Conservation (phyloP, 1,140 invertebrate species). For the roundworm (Caenorhabditis elegans) region WBcel235 BX284603.4:6413501-6414000, state of each 20-base stretch:
- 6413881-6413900: no score
- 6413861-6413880: constrained; percentile 60
- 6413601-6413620: constrained; percentile 63
- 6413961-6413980: no score
- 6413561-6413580: constrained; percentile 65
- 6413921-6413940: no score
- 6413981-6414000: no score
- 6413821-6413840: constrained; percentile 59
- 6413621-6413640: constrained; percentile 61
- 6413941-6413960: no score
- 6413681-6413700: constrained; percentile 50
- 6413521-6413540: constrained; percentile 48
- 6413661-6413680: not conserved
- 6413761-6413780: constrained; percentile 64
- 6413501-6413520: no score
- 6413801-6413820: constrained; percentile 56
- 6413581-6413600: constrained; percentile 66
- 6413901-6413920: no score
- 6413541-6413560: constrained; percentile 67
- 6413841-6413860: constrained; percentile 65
- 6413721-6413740: constrained; percentile 62
- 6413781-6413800: constrained; percentile 58
- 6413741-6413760: constrained; percentile 51
- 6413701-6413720: constrained; percentile 58
- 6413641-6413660: not conserved